Conservation (phyloP, 2,113 vertebrate species). For the Felis catus region F.catus_Fca126_mat1.0 CM031415.1:70544501-70545000, state of each 20-base stretch:
- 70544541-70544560: not conserved
- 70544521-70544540: not conserved
- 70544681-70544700: not conserved
- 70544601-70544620: not conserved
- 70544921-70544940: not conserved
- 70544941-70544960: not conserved
- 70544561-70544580: not conserved
- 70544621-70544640: fast-evolving
- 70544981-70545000: not conserved
- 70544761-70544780: not conserved
- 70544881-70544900: not conserved
- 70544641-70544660: not conserved
- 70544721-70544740: not conserved
- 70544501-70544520: not conserved
- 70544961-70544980: not conserved
- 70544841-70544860: not conserved
- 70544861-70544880: not conserved
- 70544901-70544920: not conserved
- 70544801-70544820: not conserved
- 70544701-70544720: not conserved
- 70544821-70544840: not conserved
- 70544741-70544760: not conserved
- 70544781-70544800: not conserved
- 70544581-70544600: too few species aligned
- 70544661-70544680: not conserved